Conservation (phyloP, 2,797 vertebrate genomes). For the Poeciliopsis paucimaculata region DNA sequence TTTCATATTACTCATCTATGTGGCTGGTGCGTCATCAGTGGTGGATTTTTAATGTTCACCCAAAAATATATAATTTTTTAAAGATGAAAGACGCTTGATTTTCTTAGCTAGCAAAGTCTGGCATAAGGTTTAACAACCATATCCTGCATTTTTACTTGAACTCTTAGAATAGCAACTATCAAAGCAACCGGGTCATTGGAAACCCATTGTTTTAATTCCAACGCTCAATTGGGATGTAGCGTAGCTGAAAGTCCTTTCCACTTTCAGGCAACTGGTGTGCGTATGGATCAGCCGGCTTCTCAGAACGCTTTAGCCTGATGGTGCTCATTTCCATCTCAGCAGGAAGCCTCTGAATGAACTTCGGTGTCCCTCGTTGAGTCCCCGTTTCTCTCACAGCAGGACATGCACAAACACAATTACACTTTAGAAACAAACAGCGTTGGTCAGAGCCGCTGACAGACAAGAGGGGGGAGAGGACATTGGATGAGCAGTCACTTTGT, state of each 20-base stretch:
- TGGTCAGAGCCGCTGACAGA: background rate
- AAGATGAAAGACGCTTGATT: background rate
- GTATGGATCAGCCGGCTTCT: background rate
- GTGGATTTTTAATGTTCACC: background rate
- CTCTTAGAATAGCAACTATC: slow-evolving; percentile 1
- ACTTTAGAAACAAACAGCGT: background rate
- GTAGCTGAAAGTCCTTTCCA: background rate
- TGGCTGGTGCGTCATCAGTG: background rate
- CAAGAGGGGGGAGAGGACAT: background rate
- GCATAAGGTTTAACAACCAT: background rate
- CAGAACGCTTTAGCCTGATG: background rate
- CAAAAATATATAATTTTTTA: no score
- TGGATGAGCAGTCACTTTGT: slow-evolving; percentile 9
- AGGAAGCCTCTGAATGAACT: slow-evolving; percentile 31
- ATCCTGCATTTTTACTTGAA: no score
- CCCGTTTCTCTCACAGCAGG: slow-evolving; percentile 33
- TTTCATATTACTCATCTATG: background rate
- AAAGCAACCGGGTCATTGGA: slow-evolving; percentile 13
- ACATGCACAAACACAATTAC: background rate
- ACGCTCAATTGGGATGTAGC: slow-evolving; percentile 16
- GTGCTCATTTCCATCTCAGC: slow-evolving; percentile 36
- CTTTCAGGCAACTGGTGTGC: background rate
- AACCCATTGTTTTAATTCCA: slow-evolving; percentile 37
- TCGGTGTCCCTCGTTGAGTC: background rate
- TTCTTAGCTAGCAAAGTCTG: background rate